Evolutionary conservation across 2,888 invertebrate genomes (phyloP).

Genomic region (Tethea ocularis): DNA sequence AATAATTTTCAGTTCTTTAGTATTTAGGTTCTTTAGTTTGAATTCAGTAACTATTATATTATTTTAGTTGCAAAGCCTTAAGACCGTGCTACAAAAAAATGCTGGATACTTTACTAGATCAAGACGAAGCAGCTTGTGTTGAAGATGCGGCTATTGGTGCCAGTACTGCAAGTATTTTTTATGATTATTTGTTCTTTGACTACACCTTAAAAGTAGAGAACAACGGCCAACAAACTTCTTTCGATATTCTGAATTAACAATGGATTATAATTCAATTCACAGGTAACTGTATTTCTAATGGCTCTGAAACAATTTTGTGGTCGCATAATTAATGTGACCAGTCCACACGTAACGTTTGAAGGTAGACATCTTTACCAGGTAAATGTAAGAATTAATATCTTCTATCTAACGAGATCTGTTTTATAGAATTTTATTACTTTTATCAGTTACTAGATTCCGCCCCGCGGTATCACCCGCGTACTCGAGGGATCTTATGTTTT

Average conservation of each 20-base stretch:
- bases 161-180: constrained; percentile 53
- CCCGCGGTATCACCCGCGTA: no score
- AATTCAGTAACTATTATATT: constrained; percentile 2
- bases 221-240: no score
- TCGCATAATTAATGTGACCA: constrained; percentile 37
- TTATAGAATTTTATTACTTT: background rate
- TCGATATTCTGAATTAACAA: no score
- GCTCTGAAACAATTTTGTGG: constrained; percentile 59
- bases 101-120: constrained; percentile 47
- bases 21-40: background rate
- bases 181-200: background rate
- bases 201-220: background rate
- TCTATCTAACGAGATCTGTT: background rate
- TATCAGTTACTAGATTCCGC: no score
- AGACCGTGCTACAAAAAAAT: constrained; percentile 58
- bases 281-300: constrained; percentile 64
- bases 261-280: constrained; percentile 27
- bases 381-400: constrained; percentile 16
- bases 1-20: background rate
- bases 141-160: constrained; percentile 63
- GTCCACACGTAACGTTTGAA: constrained; percentile 47
- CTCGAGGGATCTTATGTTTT: no score
- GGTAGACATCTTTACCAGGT: constrained; percentile 67
- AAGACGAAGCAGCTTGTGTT: constrained; percentile 61
- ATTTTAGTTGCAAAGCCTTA: constrained; percentile 56